Percentiles rank a stretch among this genome's conserved stretches.
phyloP scores from a whole-genome alignment of 2,797 vertebrate species.

The Acridotheres tristis region DNA sequence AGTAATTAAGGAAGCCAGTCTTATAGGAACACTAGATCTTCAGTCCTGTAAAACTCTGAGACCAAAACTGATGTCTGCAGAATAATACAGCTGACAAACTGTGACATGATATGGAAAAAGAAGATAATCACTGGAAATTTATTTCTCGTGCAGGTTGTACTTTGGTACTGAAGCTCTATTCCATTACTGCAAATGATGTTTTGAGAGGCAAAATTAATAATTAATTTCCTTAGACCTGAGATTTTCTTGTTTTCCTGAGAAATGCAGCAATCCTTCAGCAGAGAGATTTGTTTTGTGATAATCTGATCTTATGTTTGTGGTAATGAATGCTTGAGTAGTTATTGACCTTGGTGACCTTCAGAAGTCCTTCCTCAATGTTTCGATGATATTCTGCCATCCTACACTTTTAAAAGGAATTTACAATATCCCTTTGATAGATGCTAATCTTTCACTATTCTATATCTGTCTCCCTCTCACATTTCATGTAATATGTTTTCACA shows the following conservation, averaged over 20 bases:
- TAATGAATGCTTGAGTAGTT: accelerated
- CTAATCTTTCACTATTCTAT: neutral
- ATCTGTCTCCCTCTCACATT: neutral
- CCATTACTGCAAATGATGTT: neutral
- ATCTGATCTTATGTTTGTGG: neutral
- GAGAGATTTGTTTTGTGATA: neutral
- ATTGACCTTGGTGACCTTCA: neutral
- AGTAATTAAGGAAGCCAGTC: neutral
- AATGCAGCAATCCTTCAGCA: neutral
- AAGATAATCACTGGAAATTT: neutral
- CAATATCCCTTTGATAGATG: neutral
- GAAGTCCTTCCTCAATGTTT: neutral
- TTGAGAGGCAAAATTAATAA: neutral
- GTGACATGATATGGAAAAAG: neutral
- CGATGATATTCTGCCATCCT: neutral
- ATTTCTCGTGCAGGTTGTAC: neutral
- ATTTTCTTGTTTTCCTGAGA: neutral
- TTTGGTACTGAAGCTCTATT: neutral
- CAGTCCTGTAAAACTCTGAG: neutral
- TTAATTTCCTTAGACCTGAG: neutral
- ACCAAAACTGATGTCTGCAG: neutral
- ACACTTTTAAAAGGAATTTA: neutral
- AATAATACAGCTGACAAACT: neutral
- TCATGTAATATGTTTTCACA: neutral
- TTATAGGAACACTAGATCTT: neutral